Conservation (phyloP, 2,113 vertebrate species). For the Mirza zaza region DNA sequence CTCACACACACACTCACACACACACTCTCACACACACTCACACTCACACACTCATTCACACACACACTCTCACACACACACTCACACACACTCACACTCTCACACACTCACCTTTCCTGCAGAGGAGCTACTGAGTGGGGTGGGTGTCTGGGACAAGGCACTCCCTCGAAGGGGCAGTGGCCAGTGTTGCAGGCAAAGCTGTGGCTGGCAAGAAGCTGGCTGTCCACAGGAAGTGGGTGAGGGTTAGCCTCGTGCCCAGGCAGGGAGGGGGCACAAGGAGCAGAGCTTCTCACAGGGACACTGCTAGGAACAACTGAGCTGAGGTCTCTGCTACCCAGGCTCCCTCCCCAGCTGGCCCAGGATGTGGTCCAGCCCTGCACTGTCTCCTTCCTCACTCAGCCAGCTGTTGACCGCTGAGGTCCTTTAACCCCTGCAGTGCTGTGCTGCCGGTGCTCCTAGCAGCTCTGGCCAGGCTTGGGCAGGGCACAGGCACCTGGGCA, state of each 20-base stretch:
- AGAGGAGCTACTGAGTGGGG: conserved; percentile 44
- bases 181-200: conserved; percentile 1
- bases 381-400: conserved; percentile 74
- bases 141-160: conserved; percentile 43
- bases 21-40: not conserved
- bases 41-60: not conserved
- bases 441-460: conserved; percentile 25
- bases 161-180: conserved; percentile 40
- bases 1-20: not conserved
- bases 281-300: conserved; percentile 48
- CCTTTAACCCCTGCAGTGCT: conserved; percentile 81
- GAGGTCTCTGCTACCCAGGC: not conserved
- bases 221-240: not conserved
- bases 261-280: not conserved
- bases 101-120: conserved; percentile 53
- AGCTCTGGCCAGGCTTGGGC: conserved; percentile 57
- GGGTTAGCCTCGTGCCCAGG: conserved; percentile 48
- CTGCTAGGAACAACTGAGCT: not conserved
- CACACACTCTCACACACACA: not conserved
- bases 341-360: conserved; percentile 36
- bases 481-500: not conserved
- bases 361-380: conserved; percentile 22
- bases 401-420: conserved; percentile 63
- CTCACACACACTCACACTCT: not conserved
- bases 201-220: conserved; percentile 46